A percentile compares a stretch with the other conserved stretches of the same genome.
These are phyloP conservation scores for Ophthalmolycus amberensis DNA, from an alignment of 2,113 vertebrate species.

Conservation along the genomic window DNA sequence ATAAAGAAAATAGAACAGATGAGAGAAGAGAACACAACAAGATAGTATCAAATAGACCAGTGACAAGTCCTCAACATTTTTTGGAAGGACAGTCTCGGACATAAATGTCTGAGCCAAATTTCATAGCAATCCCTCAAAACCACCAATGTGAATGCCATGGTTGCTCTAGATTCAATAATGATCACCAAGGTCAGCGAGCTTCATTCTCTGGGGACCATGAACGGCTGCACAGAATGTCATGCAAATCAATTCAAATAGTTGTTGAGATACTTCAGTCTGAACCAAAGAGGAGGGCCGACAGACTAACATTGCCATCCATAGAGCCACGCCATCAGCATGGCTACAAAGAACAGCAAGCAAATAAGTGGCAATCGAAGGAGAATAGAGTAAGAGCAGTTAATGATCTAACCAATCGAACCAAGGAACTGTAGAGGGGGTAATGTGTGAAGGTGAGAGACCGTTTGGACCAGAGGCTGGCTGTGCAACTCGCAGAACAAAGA, in stretches of 20 bases:
- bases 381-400: background rate
- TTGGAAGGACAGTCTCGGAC: background rate
- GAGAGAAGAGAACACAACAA: background rate
- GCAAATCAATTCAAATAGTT: background rate
- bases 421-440: background rate
- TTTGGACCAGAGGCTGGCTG: slow-evolving; percentile 21
- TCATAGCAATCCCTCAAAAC: background rate
- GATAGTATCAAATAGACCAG: background rate
- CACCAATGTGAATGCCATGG: background rate
- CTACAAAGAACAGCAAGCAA: background rate
- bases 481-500: slow-evolving; percentile 5
- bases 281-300: background rate
- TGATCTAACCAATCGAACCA: background rate
- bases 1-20: background rate
- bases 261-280: background rate
- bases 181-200: background rate
- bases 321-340: too few relatives aligned
- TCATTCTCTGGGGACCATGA: too few relatives aligned
- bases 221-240: too few relatives aligned
- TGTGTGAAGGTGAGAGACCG: slow-evolving; percentile 17
- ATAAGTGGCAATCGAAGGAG: background rate
- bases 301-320: background rate
- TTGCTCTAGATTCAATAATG: background rate
- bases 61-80: background rate
- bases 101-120: background rate